A percentile compares a stretch with the other conserved stretches of the same genome.
Evolutionary conservation across 1,140 invertebrate species (phyloP).

Genomic region (Ceratoteleas bidentatus): DNA sequence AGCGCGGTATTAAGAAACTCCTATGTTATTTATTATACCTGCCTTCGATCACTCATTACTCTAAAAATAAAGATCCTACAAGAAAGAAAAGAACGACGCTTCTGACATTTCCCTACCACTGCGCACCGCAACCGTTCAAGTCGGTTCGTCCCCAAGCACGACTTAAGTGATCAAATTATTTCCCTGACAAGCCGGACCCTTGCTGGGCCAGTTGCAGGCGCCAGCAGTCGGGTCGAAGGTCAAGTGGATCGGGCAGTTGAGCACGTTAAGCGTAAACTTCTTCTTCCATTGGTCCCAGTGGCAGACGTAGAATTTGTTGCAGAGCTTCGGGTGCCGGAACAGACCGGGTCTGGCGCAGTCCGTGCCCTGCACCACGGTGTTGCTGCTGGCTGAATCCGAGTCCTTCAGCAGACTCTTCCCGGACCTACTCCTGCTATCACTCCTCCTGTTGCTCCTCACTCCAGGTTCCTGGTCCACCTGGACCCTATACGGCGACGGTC

Average conservation of each 20-base stretch:
- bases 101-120: neutral
- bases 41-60: too few relatives aligned
- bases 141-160: neutral
- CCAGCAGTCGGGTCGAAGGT: constrained; percentile 88
- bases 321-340: constrained; percentile 90
- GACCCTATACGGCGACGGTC: constrained; percentile 40
- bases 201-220: constrained; percentile 92
- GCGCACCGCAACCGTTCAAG: constrained; percentile 4
- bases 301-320: constrained; percentile 93
- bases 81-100: too few relatives aligned
- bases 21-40: too few relatives aligned
- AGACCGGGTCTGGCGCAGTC: constrained; percentile 90
- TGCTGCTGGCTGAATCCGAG: constrained; percentile 37
- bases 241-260: constrained; percentile 91
- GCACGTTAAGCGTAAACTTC: constrained; percentile 88
- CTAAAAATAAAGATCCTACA: too few relatives aligned
- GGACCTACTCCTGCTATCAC: constrained; percentile 35
- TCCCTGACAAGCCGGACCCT: constrained; percentile 88
- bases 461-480: constrained; percentile 13
- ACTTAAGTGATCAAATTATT: constrained; percentile 83
- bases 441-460: constrained; percentile 22
- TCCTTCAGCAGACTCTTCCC: constrained; percentile 60
- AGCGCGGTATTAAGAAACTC: too few relatives aligned
- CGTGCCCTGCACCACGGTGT: constrained; percentile 83
- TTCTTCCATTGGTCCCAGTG: constrained; percentile 91